Conservation (phyloP, 1,140 invertebrate genomes). For the Aradophagus sp. region DNA sequence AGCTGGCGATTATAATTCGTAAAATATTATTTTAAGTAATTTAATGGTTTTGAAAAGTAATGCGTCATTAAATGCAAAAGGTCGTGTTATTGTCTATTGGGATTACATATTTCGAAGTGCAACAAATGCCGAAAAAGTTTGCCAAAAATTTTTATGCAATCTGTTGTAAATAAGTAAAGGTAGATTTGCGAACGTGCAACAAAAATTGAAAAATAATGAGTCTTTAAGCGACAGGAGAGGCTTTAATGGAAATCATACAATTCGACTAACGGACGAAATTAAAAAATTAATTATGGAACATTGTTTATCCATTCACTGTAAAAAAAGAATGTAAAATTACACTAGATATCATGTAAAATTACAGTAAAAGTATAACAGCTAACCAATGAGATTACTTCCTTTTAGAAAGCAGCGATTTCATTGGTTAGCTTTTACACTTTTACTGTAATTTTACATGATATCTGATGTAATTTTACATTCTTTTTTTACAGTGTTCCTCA, state of each 20-base stretch:
- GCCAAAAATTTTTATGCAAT: slow-evolving; percentile 38
- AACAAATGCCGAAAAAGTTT: slow-evolving; percentile 9
- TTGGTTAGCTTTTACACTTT: too few relatives aligned
- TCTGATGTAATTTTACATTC: too few relatives aligned
- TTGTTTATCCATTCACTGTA: slow-evolving; percentile 34
- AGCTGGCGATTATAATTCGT: slow-evolving; percentile 1
- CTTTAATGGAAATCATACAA: slow-evolving; percentile 28
- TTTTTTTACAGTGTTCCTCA: too few relatives aligned
- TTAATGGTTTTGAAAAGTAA: slow-evolving; percentile 6
- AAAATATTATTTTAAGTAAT: slow-evolving; percentile 8
- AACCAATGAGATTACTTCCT: too few relatives aligned
- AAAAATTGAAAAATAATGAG: slow-evolving; percentile 33
- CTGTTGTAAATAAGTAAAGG: slow-evolving; percentile 31
- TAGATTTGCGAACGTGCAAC: slow-evolving; percentile 32
- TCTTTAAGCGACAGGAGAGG: slow-evolving; percentile 31
- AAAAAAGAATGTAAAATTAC: too few relatives aligned
- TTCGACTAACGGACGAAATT: slow-evolving; percentile 35
- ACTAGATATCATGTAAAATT: too few relatives aligned
- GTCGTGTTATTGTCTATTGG: slow-evolving; percentile 5
- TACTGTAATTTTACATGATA: too few relatives aligned
- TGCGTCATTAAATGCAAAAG: too few relatives aligned
- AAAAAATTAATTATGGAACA: slow-evolving; percentile 43
- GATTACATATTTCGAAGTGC: slow-evolving; percentile 13
- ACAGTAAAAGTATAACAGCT: too few relatives aligned
- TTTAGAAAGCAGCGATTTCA: too few relatives aligned